These are phyloP conservation scores for Tauraco hartlaubi DNA, from an alignment of 2,797 vertebrate species.

Conservation along the genomic window DNA sequence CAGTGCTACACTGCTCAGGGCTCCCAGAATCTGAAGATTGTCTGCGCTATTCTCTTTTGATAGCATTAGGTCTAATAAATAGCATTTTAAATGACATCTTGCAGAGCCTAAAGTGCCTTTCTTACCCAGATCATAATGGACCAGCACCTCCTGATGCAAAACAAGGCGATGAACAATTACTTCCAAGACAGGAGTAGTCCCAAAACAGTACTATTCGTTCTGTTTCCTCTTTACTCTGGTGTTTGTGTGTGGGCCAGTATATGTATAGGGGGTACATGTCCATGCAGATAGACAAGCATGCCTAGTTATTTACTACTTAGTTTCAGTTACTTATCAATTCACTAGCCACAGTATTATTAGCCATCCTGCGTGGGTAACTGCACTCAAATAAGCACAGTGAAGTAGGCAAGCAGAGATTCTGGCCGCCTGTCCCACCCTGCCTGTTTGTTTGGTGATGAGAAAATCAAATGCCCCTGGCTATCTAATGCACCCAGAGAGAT, in stretches of 20 bases:
- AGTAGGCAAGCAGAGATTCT: not conserved
- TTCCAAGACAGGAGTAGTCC: not conserved
- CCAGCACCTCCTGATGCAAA: not conserved
- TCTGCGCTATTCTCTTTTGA: not conserved
- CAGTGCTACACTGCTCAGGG: not conserved
- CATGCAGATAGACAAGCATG: not conserved
- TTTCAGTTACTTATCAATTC: not conserved
- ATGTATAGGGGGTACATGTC: not conserved
- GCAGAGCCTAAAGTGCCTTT: not conserved
- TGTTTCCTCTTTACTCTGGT: not conserved
- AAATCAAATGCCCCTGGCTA: not conserved
- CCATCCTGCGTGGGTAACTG: not conserved
- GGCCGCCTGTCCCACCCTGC: not conserved
- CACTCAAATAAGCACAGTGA: not conserved
- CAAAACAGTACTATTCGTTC: not conserved
- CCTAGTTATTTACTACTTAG: not conserved
- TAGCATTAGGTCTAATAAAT: accelerated
- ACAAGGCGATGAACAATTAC: not conserved
- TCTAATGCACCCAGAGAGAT: accelerated
- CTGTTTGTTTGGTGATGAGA: not conserved
- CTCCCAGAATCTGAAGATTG: not conserved
- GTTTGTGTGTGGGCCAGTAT: not conserved
- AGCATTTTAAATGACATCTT: not conserved
- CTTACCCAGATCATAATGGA: not conserved
- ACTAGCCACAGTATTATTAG: not conserved